Conservation (phyloP, 2,797 vertebrate genomes). For the Lindbergichthys nudifrons region DNA sequence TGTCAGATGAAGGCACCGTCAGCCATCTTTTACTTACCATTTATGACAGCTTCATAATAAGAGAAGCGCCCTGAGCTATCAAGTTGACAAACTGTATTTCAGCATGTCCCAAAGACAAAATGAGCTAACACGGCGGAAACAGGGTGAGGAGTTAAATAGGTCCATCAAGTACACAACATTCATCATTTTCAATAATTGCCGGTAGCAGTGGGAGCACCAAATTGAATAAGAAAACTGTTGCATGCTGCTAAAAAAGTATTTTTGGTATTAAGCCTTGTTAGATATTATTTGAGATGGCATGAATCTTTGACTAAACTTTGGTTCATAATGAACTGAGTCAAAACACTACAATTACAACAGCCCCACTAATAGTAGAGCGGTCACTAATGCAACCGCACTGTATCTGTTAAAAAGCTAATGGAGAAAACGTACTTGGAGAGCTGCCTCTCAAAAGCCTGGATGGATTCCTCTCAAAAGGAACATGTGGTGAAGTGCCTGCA, state of each 20-base stretch:
- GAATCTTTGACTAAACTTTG: not conserved
- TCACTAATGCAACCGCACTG: not conserved
- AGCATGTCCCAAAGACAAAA: slow-evolving; percentile 18
- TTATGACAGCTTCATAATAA: slow-evolving; percentile 12
- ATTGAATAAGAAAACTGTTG: not conserved
- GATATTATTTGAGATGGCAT: not conserved
- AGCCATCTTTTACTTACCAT: slow-evolving; percentile 21
- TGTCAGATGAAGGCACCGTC: slow-evolving; percentile 16
- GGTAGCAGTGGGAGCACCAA: not conserved
- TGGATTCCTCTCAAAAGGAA: slow-evolving; percentile 27
- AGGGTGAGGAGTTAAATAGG: slow-evolving; percentile 4
- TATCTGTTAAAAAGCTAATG: slow-evolving; percentile 22
- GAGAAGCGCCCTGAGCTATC: not conserved
- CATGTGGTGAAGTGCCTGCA: slow-evolving; percentile 15
- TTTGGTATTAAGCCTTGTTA: not conserved
- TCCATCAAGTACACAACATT: not conserved
- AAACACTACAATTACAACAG: slow-evolving; percentile 2
- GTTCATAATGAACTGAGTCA: slow-evolving; percentile 18
- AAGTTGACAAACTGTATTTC: slow-evolving; percentile 34
- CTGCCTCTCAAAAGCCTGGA: slow-evolving; percentile 29
- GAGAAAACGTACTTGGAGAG: slow-evolving; percentile 1
- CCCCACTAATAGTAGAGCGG: not conserved
- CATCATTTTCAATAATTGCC: not conserved
- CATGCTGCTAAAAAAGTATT: not conserved
- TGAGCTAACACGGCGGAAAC: not conserved